phyloP scores from a whole-genome alignment of 2,797 vertebrate species.

The Catharus ustulatus region DNA sequence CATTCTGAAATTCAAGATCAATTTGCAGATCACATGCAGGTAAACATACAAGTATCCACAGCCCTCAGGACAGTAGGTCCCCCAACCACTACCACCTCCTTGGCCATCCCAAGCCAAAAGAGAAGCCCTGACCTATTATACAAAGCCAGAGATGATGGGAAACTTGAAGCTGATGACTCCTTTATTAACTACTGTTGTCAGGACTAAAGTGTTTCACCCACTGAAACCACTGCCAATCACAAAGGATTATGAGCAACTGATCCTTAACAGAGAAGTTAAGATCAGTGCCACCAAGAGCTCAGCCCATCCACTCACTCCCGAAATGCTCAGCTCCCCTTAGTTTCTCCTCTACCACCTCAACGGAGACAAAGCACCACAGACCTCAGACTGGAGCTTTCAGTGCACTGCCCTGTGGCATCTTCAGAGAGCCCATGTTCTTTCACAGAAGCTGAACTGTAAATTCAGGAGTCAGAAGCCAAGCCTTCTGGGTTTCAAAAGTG shows the following conservation, averaged over 20 bases:
- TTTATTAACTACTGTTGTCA: neutral
- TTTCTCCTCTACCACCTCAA: neutral
- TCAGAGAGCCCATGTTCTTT: neutral
- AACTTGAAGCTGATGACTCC: neutral
- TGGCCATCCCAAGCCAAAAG: neutral
- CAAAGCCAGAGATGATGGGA: neutral
- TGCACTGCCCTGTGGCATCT: neutral
- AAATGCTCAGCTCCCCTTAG: neutral
- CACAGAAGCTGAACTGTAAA: neutral
- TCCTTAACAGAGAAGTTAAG: neutral
- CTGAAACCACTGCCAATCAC: neutral
- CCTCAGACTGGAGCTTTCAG: neutral
- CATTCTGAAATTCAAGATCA: slow-evolving; percentile 30
- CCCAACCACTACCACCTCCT: neutral
- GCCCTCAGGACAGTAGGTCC: neutral
- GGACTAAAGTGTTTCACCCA: neutral
- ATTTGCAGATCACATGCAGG: neutral
- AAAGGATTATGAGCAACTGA: neutral
- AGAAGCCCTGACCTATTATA: neutral
- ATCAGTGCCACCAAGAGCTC: neutral
- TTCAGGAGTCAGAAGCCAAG: neutral
- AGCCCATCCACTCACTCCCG: neutral
- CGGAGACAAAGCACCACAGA: neutral
- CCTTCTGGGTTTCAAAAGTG: neutral
- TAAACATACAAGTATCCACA: neutral